Percentiles rank a stretch among this genome's conserved stretches.
These are phyloP conservation scores for Indri indri DNA, from an alignment of 2,113 vertebrate species.

Conservation along the genomic window DNA sequence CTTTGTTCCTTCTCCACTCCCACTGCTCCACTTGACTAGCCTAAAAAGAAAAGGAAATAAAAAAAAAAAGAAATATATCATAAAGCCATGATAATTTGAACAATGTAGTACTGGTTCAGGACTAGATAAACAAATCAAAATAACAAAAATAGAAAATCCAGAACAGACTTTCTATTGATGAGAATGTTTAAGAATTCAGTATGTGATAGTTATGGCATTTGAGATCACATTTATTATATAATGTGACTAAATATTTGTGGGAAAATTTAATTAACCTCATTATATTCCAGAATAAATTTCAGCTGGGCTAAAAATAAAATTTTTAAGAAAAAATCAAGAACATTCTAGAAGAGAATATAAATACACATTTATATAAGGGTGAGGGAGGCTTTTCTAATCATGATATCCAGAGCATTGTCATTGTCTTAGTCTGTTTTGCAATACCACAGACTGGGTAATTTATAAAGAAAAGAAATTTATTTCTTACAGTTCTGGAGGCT, in stretches of 20 bases:
- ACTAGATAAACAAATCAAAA: background rate
- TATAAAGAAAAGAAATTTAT: background rate
- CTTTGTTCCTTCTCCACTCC: too few relatives aligned
- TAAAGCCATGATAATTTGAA: slow-evolving; percentile 48
- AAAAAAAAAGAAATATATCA: background rate
- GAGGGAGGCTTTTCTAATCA: background rate
- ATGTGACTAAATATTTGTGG: slow-evolving; percentile 19
- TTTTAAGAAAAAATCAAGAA: background rate
- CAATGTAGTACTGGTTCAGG: background rate
- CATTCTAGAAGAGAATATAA: background rate
- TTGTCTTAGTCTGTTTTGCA: background rate
- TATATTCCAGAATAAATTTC: slow-evolving; percentile 31
- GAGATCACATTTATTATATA: slow-evolving; percentile 39
- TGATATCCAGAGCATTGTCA: background rate
- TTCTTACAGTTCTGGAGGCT: background rate
- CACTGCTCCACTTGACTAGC: too few relatives aligned
- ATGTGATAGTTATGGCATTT: background rate
- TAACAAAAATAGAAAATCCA: slow-evolving; percentile 36
- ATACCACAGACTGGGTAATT: background rate
- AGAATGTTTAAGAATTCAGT: slow-evolving; percentile 20
- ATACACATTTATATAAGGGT: background rate
- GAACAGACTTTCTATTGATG: background rate
- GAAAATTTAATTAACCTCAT: background rate
- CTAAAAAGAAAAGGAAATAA: too few relatives aligned
- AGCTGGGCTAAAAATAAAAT: background rate